Conservation (phyloP, 2,888 invertebrate genomes). For the Ichneumoninae sp. region DNA sequence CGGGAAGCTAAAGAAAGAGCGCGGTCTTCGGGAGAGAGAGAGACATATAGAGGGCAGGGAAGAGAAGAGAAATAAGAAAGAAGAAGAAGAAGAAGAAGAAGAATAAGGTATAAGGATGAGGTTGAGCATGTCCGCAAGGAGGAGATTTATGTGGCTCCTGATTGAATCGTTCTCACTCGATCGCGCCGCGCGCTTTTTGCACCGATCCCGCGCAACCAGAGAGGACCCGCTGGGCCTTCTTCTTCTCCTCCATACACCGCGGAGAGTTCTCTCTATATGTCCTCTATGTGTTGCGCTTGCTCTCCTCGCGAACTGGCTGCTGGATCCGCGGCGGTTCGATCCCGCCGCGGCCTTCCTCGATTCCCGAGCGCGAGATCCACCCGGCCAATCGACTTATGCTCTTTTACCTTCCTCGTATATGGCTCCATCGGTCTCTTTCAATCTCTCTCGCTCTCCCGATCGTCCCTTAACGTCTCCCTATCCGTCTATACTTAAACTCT, state of each 20-base stretch:
- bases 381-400: conserved; percentile 67
- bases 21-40: conserved; percentile 38
- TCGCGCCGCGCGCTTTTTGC: conserved; percentile 83
- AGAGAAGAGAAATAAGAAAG: conserved; percentile 37
- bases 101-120: conserved; percentile 63
- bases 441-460: conserved; percentile 36
- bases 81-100: conserved; percentile 50
- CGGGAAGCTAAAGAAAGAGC: conserved; percentile 56
- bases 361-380: conserved; percentile 42
- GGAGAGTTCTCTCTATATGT: conserved; percentile 35
- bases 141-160: conserved; percentile 84
- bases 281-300: conserved; percentile 16
- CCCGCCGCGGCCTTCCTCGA: conserved; percentile 20
- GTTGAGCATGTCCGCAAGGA: conserved; percentile 82
- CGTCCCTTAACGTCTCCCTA: conserved; percentile 43
- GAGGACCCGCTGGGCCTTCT: conserved; percentile 54
- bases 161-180: conserved; percentile 85
- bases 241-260: conserved; percentile 42
- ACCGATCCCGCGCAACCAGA: conserved; percentile 72
- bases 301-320: conserved; percentile 23
- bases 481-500: conserved; percentile 60
- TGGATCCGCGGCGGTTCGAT: conserved; percentile 41
- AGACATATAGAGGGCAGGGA: conserved; percentile 37
- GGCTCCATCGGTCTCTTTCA: conserved; percentile 37
- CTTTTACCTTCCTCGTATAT: conserved; percentile 64